Conservation (phyloP, 2,797 vertebrate genomes). For the Lateolabrax maculatus region DNA sequence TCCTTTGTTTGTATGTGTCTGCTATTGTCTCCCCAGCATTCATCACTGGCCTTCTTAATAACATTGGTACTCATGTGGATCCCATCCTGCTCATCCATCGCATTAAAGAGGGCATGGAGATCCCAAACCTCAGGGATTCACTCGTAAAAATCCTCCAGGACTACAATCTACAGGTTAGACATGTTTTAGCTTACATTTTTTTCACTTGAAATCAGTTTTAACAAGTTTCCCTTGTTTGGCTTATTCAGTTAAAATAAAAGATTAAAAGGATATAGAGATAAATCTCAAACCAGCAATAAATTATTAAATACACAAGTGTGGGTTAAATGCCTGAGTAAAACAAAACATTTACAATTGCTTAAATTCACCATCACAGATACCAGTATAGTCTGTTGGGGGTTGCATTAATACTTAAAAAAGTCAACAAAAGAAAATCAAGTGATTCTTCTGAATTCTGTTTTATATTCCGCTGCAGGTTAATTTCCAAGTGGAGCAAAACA, state of each 20-base stretch:
- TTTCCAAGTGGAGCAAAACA: neutral
- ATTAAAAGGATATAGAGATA: neutral
- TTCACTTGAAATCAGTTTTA: neutral
- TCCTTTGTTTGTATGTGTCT: neutral
- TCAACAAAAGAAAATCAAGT: neutral
- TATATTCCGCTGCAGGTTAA: neutral
- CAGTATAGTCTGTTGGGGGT: neutral
- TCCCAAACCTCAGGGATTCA: slow-evolving; percentile 97
- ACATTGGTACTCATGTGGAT: slow-evolving; percentile 98
- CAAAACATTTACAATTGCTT: neutral
- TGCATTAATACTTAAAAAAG: neutral
- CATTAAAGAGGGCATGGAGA: slow-evolving; percentile 99
- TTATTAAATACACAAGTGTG: neutral
- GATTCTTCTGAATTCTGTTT: neutral
- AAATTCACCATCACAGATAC: neutral
- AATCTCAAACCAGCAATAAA: neutral
- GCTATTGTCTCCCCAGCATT: slow-evolving; percentile 85
- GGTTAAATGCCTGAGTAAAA: neutral
- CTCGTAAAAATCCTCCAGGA: slow-evolving; percentile 99
- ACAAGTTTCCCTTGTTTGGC: neutral
- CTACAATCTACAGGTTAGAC: slow-evolving; percentile 95
- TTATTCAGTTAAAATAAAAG: neutral
- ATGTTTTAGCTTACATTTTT: neutral
- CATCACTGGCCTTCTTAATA: slow-evolving; percentile 98
- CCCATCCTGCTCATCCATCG: slow-evolving; percentile 97